Evolutionary conservation across 2,888 invertebrate species (phyloP).

Genomic region (Myopa tessellatipennis): DNA sequence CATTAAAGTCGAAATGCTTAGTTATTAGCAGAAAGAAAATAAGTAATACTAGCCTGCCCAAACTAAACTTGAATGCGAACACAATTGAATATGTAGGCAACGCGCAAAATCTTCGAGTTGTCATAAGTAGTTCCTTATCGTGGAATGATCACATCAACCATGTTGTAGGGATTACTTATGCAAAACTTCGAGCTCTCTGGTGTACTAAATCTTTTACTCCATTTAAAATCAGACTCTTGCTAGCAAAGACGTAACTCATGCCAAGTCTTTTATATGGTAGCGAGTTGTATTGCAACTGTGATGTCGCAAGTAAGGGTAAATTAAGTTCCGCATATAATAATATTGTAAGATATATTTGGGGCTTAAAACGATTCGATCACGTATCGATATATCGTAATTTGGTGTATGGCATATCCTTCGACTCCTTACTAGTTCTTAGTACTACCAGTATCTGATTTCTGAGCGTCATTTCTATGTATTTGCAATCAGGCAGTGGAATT

Average conservation of each 20-base stretch:
- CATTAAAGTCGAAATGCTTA: not conserved
- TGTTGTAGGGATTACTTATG: too few species aligned
- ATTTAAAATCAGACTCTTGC: not conserved
- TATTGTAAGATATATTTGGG: slow-evolving; percentile 18
- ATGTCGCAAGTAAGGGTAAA: not conserved
- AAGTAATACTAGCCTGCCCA: too few species aligned
- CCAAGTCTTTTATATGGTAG: slow-evolving; percentile 12
- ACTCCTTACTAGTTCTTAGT: not conserved
- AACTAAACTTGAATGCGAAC: too few species aligned
- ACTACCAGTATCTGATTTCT: not conserved
- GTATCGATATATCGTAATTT: not conserved
- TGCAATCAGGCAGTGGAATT: slow-evolving; percentile 4
- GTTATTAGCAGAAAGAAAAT: not conserved
- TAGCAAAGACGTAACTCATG: slow-evolving; percentile 19
- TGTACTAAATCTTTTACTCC: too few species aligned
- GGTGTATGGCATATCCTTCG: slow-evolving; percentile 4
- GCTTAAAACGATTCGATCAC: slow-evolving; percentile 8
- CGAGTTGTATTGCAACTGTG: slow-evolving; percentile 7
- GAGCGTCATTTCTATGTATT: slow-evolving; percentile 14
- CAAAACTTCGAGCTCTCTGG: too few species aligned
- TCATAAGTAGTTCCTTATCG: not conserved
- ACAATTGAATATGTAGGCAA: too few species aligned
- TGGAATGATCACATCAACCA: too few species aligned
- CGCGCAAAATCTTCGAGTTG: not conserved
- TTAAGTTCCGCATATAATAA: slow-evolving; percentile 17